These are phyloP conservation scores for Pseudochromis fuscus DNA, from an alignment of 2,797 vertebrate genomes.

Conservation along the genomic window DNA sequence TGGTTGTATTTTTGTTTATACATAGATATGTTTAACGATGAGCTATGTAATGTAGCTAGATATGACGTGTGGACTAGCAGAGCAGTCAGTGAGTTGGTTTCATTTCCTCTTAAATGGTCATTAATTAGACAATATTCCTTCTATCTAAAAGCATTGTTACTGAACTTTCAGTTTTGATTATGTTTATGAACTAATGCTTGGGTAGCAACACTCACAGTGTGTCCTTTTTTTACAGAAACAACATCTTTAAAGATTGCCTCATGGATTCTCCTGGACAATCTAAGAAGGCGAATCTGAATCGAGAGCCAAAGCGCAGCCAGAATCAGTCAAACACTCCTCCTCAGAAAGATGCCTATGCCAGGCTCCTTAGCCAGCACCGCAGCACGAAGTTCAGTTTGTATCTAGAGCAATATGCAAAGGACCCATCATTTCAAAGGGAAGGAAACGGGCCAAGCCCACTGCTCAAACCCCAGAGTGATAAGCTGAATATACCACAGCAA, in stretches of 20 bases:
- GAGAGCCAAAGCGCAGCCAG: slow-evolving; percentile 76
- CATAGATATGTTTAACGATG: background rate
- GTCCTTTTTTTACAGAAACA: slow-evolving; percentile 30
- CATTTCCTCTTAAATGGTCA: background rate
- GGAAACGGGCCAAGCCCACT: slow-evolving; percentile 54
- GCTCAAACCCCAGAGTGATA: slow-evolving; percentile 65
- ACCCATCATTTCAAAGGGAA: slow-evolving; percentile 79
- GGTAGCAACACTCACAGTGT: background rate
- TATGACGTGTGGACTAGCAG: background rate
- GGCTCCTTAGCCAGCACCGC: slow-evolving; percentile 89
- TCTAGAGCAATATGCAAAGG: slow-evolving; percentile 83
- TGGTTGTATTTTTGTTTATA: background rate
- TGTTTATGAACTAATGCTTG: background rate
- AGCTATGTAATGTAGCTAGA: slow-evolving; percentile 15
- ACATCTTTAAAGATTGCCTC: slow-evolving; percentile 25
- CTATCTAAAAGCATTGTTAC: background rate
- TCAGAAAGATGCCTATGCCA: slow-evolving; percentile 89
- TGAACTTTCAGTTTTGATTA: too few relatives aligned
- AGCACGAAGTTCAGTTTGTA: slow-evolving; percentile 87
- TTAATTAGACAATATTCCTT: too few relatives aligned
- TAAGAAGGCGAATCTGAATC: slow-evolving; percentile 64
- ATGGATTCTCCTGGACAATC: slow-evolving; percentile 85
- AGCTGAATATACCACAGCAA: slow-evolving; percentile 64
- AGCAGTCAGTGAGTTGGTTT: background rate
- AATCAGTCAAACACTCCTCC: slow-evolving; percentile 64